phyloP scores from a whole-genome alignment of 2,113 vertebrate species.

The Pelmatolapia mariae region DNA sequence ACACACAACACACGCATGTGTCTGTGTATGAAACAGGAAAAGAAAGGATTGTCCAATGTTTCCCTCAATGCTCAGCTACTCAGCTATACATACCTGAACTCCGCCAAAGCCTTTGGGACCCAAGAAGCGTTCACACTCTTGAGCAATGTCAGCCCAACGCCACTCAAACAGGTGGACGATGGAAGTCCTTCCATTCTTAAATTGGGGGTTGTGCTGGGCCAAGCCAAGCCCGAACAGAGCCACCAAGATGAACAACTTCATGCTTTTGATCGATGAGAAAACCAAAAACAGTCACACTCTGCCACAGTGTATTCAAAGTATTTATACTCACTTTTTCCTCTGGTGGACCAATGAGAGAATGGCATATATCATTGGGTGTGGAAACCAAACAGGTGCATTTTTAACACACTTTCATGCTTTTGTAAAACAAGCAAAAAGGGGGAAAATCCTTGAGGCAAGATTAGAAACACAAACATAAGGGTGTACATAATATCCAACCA shows the following conservation, averaged over 20 bases:
- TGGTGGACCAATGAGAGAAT: neutral
- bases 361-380: neutral
- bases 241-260: conserved; percentile 76
- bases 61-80: too few relatives aligned
- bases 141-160: conserved; percentile 87
- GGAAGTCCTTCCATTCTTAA: conserved; percentile 62
- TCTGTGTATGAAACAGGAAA: too few relatives aligned
- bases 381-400: neutral
- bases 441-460: neutral
- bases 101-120: too few relatives aligned
- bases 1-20: too few relatives aligned
- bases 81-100: too few relatives aligned
- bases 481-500: neutral
- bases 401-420: neutral
- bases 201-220: conserved; percentile 76
- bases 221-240: conserved; percentile 62
- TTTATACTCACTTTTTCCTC: conserved; percentile 1
- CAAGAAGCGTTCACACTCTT: conserved; percentile 79
- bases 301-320: neutral
- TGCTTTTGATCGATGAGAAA: conserved; percentile 34
- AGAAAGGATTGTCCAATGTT: too few relatives aligned
- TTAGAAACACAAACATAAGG: neutral
- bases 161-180: conserved; percentile 94
- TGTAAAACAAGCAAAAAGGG: neutral
- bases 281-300: neutral